Evolutionary conservation across 2,888 invertebrate species (phyloP), one percentile per base, ranked within the genome.

Genomic region (Agrochola litura): DNA sequence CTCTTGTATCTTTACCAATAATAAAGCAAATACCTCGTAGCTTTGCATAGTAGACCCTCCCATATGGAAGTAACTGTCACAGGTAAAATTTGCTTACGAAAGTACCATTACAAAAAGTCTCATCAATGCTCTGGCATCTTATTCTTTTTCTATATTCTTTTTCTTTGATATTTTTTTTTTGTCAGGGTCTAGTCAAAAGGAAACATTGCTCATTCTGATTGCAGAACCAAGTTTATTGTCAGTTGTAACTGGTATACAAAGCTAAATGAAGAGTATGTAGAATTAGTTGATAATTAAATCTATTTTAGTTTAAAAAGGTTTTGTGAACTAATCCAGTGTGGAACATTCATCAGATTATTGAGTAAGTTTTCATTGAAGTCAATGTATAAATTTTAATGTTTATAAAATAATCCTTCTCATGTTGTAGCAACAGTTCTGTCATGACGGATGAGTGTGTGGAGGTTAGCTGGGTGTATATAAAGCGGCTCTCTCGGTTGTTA

Each of bases 401-500:
- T 16, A 46, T 54, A 10, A n/a, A 66, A 65, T 64, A 49, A 65
- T 37, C 12, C 9, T 14, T 63, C 14, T 68, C 12, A 43, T 67
- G 14, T 54, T 25, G 67, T 76, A 76, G 76, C n/a, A 46, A 68
- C 10, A 68, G 37, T 56, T 65, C 6, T 74, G 25, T 81, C 30
- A 22, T 37, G 52, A 54, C 22, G n/a, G 22, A 63, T 25, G 56
- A 10, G 9, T 52, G 37, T 30, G 46, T 46, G 30, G 14, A 22
- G 43, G 14, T 37, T 65, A 25, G 0, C 22, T 22, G 25, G 56
- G 14, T 49, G 72, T 61, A 8, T 46, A 30, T 83, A 83, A 84
- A 83, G 56, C 12, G 61, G 6, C 9, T 65, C 14, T 83, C 30
- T 78, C 80, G 41, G n/a, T 95, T 95, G 95, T 96, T 96, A 22